Evolutionary conservation across 2,113 vertebrate genomes (phyloP), one percentile per base, ranked within the genome.

Genomic region (human): DNA sequence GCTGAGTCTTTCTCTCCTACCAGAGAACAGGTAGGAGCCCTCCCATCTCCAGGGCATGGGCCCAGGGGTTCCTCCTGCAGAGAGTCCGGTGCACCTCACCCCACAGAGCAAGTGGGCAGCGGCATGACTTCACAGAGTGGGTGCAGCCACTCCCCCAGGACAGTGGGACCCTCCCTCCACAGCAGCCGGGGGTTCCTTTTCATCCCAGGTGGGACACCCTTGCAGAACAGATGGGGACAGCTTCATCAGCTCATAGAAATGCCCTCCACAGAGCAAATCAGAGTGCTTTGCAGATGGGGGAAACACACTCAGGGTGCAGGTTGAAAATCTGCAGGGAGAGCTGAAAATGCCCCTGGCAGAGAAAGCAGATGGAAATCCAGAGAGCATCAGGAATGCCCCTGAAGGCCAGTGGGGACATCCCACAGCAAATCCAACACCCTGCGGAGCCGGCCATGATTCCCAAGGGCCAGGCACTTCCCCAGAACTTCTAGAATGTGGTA

Each of bases 21-120:
- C 55, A 48, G 72, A 40, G 40, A 66, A 40, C 75, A 90, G 66
- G 66, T 11, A 43, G 35, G 48, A 20, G 73, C 17, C 83, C 25
- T 48, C 20, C 57, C 59, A 4, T 5, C 80, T 52, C 32, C 18
- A 3, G 75, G 38, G 18, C 3, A 48, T 30, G 8, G 40, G 8
- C 1, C 3, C 11, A 2, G 43, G 22, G 7, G 52, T n/a, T 38
- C n/a, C 30, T 23, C n/a, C 80, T 55, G 40, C 10, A 32, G 1
- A 3, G 18, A 0, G 10, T 20, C 38, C 6, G 40, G 40, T 0
- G 0, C n/a, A 68, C 17, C n/a, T 30, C 3, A 0, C 38, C 86
- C 32, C 76, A 4, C 40, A n/a, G 48, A 61, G 76, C 30, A 22
- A 50, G 45, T 52, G 76, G 61, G 61, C 27, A 64, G 11, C 5